Evolutionary conservation across 2,113 vertebrate genomes (phyloP).

Genomic region (Saccopteryx bilineata): DNA sequence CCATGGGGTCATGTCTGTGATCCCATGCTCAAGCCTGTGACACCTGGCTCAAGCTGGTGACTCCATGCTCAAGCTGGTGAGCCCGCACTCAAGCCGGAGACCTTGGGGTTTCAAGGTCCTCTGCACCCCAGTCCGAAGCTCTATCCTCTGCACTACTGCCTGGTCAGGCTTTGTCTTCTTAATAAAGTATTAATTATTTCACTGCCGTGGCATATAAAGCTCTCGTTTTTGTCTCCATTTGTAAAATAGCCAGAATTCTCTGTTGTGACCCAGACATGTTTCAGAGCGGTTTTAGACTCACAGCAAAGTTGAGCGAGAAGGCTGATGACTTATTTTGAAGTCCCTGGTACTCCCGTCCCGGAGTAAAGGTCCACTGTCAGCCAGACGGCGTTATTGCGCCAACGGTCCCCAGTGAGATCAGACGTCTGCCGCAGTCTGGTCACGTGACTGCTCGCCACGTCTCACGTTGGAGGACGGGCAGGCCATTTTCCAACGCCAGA

Average conservation of each 20-base stretch:
- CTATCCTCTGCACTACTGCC: too few species aligned
- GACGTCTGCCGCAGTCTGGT: too few species aligned
- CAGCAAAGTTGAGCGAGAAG: background rate
- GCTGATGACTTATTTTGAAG: background rate
- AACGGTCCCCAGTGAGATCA: background rate
- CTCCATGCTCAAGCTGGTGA: too few species aligned
- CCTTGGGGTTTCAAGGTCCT: too few species aligned
- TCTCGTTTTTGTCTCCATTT: constrained; percentile 37
- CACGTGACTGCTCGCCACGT: too few species aligned
- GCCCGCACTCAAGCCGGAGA: too few species aligned
- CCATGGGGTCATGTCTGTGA: too few species aligned
- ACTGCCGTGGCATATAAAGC: constrained; percentile 35
- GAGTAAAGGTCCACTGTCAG: background rate
- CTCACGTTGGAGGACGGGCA: too few species aligned
- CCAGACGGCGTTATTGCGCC: too few species aligned
- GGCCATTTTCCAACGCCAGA: background rate
- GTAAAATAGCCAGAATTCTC: constrained; percentile 68
- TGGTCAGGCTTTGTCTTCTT: background rate
- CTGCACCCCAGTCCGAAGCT: too few species aligned
- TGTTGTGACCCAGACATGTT: constrained; percentile 61
- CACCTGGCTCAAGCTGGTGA: too few species aligned
- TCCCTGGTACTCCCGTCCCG: background rate
- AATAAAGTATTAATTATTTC: constrained; percentile 54
- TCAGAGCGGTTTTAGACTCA: background rate
- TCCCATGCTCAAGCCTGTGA: too few species aligned